These are phyloP conservation scores for Philereme transversata DNA, from an alignment of 2,888 invertebrate species.

Conservation along the genomic window DNA sequence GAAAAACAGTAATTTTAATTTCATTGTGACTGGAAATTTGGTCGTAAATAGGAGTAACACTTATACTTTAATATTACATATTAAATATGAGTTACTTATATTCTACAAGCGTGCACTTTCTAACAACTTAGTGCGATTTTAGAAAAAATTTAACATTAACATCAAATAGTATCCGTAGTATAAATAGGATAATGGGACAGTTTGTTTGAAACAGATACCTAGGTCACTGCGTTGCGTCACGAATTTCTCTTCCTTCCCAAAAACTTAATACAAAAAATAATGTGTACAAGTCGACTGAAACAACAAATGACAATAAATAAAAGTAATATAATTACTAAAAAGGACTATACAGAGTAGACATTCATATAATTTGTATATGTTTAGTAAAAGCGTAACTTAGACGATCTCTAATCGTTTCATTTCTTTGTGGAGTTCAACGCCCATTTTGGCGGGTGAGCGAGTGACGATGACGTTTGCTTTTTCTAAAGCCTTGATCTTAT, in stretches of 20 bases:
- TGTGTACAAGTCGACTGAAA: slow-evolving; percentile 43
- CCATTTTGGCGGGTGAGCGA: slow-evolving; percentile 98
- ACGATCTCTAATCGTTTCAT: slow-evolving; percentile 91
- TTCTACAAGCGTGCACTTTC: slow-evolving; percentile 52
- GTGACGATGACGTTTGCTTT: slow-evolving; percentile 97
- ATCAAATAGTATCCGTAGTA: slow-evolving; percentile 17
- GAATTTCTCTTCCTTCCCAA: slow-evolving; percentile 38
- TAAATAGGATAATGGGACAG: slow-evolving; percentile 18
- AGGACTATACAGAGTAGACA: slow-evolving; percentile 66
- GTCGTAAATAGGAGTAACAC: slow-evolving; percentile 48
- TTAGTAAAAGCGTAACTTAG: slow-evolving; percentile 54
- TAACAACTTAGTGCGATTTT: slow-evolving; percentile 50
- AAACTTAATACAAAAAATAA: slow-evolving; percentile 32
- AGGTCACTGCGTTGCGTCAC: slow-evolving; percentile 42
- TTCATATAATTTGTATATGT: slow-evolving; percentile 44
- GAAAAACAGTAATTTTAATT: no score
- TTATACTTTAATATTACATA: slow-evolving; percentile 44
- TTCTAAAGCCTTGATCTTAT: slow-evolving; percentile 97
- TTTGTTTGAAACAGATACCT: slow-evolving; percentile 16
- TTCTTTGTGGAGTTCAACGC: slow-evolving; percentile 93
- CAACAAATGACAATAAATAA: slow-evolving; percentile 69
- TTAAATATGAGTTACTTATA: slow-evolving; percentile 44
- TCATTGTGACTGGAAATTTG: slow-evolving; percentile 45
- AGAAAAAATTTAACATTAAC: slow-evolving; percentile 34
- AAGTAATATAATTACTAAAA: slow-evolving; percentile 67